Base-by-base conservation (phyloP, 2,888 invertebrate genomes). In the Polyploca ridens region DNA sequence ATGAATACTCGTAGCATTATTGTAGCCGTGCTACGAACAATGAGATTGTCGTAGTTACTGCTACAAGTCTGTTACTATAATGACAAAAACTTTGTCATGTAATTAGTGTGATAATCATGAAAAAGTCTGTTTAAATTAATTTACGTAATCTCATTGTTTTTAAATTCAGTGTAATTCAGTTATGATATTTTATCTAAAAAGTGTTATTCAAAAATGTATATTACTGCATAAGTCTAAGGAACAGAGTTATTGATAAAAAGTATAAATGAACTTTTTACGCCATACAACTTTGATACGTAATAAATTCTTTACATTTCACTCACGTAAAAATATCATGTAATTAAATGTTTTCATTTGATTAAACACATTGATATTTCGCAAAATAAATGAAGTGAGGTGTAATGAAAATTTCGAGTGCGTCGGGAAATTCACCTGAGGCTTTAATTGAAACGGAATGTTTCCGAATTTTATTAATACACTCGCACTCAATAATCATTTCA, bases 311-410 rank as follows among this genome's bases (percentile, higher is more conserved):
- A n/a, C 49, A 16, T 7, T 16, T 8, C 5, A n/a, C 16, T 49
- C 49, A 49, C 16, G 49, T 54, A 19, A n/a, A 49, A 16, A 54
- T 54, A 54, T 54, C 10, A 54, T 8, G 54, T 8, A 54, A 54
- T 54, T 10, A 13, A 49, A 6, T 54, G 54, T 54, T 54, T 54
- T 54, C 54, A 54, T 19, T 54, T 54, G 54, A 19, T 19, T 54
- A 54, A 54, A 54, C 54, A 19, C 54, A 49, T 16, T 49, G 49
- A 49, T 49, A 49, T 16, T 16, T 6, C 7, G 49, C 16, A 0
- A 54, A 54, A n/a, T 54, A 54, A 54, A 54, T 54, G 54, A 54
- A 54, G 54, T 54, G 19, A 19, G 54, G 54, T 54, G 54, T 54
- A 54, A 54, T 54, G 54, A 54, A 54, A 54, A 19, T 19, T 19